These are phyloP conservation scores for Petrocephalus microphthalmus DNA, from an alignment of 2,113 vertebrate genomes.

Conservation along the genomic window DNA sequence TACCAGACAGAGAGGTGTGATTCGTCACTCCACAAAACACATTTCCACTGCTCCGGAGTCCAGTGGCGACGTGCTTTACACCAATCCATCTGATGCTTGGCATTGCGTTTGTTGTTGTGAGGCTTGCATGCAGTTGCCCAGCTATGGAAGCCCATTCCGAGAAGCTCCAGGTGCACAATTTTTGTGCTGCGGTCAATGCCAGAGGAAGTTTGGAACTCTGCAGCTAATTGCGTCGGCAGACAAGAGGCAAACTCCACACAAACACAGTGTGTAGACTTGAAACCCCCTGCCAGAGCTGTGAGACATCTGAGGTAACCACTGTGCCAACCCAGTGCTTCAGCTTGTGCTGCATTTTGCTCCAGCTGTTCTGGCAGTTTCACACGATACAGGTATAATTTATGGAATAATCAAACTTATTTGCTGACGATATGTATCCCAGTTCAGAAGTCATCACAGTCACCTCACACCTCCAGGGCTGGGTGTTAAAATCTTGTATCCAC, in stretches of 20 bases:
- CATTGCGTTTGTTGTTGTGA: background rate
- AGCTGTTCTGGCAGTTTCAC: background rate
- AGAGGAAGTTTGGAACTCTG: background rate
- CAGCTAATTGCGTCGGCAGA: background rate
- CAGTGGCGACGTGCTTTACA: background rate
- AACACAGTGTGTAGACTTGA: background rate
- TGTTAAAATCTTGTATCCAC: background rate
- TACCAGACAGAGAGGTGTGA: no score
- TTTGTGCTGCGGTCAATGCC: no score
- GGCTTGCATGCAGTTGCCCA: background rate
- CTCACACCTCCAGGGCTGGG: background rate
- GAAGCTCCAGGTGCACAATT: background rate
- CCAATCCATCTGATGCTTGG: background rate
- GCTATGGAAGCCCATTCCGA: background rate
- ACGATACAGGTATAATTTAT: background rate
- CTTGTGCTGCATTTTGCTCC: background rate
- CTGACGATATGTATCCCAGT: background rate
- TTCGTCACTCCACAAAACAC: no score
- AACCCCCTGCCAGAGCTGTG: background rate
- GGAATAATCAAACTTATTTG: background rate
- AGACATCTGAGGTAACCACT: background rate
- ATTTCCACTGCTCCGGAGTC: no score
- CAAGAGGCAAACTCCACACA: background rate
- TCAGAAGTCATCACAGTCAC: background rate
- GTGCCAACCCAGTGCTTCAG: background rate